phyloP scores from a whole-genome alignment of 2,888 invertebrate genomes.

The Mycalesis mineus region DNA sequence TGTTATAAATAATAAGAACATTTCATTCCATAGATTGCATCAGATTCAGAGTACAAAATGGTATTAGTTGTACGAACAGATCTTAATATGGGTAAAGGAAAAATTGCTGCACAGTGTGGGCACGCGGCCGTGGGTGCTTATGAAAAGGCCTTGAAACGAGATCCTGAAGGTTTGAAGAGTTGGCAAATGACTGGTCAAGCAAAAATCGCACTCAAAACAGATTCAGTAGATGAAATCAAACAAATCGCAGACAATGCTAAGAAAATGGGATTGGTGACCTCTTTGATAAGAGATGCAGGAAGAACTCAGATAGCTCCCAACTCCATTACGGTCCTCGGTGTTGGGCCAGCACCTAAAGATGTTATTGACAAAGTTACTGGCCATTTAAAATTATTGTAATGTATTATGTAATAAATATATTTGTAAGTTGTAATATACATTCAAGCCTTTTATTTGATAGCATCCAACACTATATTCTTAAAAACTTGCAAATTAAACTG shows the following conservation, averaged over 20 bases:
- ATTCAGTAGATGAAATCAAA: slow-evolving; percentile 85
- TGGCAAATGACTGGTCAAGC: slow-evolving; percentile 87
- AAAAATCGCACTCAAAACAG: slow-evolving; percentile 91
- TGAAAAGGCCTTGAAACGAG: slow-evolving; percentile 80
- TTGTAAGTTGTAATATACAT: background rate
- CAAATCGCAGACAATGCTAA: slow-evolving; percentile 84
- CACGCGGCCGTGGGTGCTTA: slow-evolving; percentile 95
- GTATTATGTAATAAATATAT: slow-evolving; percentile 6
- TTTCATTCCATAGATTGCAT: slow-evolving; percentile 51
- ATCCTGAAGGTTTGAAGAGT: slow-evolving; percentile 76
- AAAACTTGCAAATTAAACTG: no score
- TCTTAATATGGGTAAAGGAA: slow-evolving; percentile 96
- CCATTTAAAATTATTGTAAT: slow-evolving; percentile 90
- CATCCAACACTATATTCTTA: no score
- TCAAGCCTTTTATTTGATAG: background rate
- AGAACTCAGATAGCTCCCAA: slow-evolving; percentile 94
- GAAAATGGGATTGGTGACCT: slow-evolving; percentile 82
- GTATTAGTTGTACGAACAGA: slow-evolving; percentile 92
- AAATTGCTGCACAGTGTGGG: slow-evolving; percentile 95
- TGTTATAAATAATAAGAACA: no score
- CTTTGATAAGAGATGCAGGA: slow-evolving; percentile 92
- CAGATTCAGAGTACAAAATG: slow-evolving; percentile 84
- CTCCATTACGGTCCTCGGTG: slow-evolving; percentile 91
- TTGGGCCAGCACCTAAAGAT: slow-evolving; percentile 92
- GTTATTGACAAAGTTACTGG: slow-evolving; percentile 90